Base-by-base conservation (phyloP, 2,888 invertebrate genomes). In the Scaptomyza caliginosa region DNA sequence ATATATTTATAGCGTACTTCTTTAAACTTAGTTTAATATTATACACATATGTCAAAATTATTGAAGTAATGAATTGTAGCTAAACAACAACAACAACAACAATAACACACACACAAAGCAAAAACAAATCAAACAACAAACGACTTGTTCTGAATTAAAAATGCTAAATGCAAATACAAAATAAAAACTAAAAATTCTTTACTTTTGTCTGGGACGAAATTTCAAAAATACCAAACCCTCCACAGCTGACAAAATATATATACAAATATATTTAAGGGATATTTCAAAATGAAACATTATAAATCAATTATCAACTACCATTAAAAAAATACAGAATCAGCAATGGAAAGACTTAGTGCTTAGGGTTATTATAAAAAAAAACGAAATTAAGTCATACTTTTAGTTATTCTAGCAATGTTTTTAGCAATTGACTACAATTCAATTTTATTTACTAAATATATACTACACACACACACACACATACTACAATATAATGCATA, bases 351-450 rank as follows among this genome's bases (percentile, higher is more conserved):
- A 86, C 82, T 84, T 82, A 66, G 66, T 50, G 62, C 60, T 75
- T 82, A 63, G 36, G 21, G 28, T 46, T 23, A 59, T 40, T 30
- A 51, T 6, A 10, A 52, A 56, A 48, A 63, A 54, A 39, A 68
- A 40, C 67, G 54, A n/a, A n/a, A n/a, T 68, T 67, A 83, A 81
- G 86, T 86, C 84, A 86, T 81, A 80, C 32, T 64, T 76, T 86
- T 81, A 81, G 84, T 79, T 26, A 40, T 17, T 42, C 11, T 78
- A 63, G 49, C 40, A 63, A 74, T 74, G 43, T 77, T 59, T 81
- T 59, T 78, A 67, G 62, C 65, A 78, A 78, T 78, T 64, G 64
- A 65, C 34, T 64, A 40, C 19, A 69, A 59, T 74, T 69, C 34
- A 32, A 49, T 46, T 74, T 59, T 59, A 50, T 64, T 52, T 60